These are phyloP conservation scores for Danio rerio DNA, from an alignment of 2,113 vertebrate genomes.

Conservation along the genomic window GRCz12tu NC_133193.1:23446501-23447000, in stretches of 20 bases:
- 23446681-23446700: conserved; percentile 44
- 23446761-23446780: background rate
- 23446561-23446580: conserved; percentile 40
- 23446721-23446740: background rate
- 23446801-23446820: background rate
- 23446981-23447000: background rate
- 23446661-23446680: conserved; percentile 48
- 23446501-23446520: conserved; percentile 20
- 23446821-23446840: background rate
- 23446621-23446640: background rate
- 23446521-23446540: conserved; percentile 51
- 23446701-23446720: conserved; percentile 14
- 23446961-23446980: no score
- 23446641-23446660: conserved; percentile 17
- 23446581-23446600: conserved; percentile 7
- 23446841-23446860: background rate
- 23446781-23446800: background rate
- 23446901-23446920: background rate
- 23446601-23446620: background rate
- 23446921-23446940: background rate
- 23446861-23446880: background rate
- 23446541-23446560: conserved; percentile 51
- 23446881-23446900: no score
- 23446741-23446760: conserved; percentile 21
- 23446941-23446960: background rate